Evolutionary conservation across 2,797 vertebrate genomes (phyloP).

Genomic region (Sebastes iracundus): DNA sequence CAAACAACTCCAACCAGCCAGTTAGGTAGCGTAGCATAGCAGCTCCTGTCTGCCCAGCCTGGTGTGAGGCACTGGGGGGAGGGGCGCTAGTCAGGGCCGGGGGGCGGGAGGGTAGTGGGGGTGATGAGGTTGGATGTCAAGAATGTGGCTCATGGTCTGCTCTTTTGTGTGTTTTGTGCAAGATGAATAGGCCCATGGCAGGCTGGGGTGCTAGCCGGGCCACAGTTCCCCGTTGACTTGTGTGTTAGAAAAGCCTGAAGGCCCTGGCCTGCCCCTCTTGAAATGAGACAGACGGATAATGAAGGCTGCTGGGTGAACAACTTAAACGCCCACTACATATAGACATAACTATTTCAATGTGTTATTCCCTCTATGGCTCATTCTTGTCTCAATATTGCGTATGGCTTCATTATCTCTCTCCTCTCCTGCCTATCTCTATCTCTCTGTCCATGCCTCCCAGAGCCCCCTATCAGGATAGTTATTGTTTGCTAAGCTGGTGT

Average conservation of each 20-base stretch:
- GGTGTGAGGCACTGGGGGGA: conserved; percentile 75
- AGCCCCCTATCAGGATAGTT: conserved; percentile 61
- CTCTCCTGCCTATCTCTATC: conserved; percentile 27
- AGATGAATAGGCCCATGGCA: conserved; percentile 76
- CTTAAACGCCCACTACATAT: conserved; percentile 67
- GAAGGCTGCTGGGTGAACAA: conserved; percentile 67
- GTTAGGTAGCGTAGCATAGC: conserved; percentile 66
- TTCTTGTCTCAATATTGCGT: conserved; percentile 43
- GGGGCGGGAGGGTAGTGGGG: conserved; percentile 70
- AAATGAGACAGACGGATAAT: conserved; percentile 70
- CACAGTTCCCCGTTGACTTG: conserved; percentile 69
- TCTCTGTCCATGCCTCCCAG: conserved; percentile 52
- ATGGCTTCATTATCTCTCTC: conserved; percentile 47
- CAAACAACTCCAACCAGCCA: conserved; percentile 67
- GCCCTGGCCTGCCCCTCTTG: conserved; percentile 64
- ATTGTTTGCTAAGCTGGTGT: conserved; percentile 74
- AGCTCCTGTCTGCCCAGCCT: conserved; percentile 69
- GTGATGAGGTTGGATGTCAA: conserved; percentile 84
- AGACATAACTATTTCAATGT: conserved; percentile 63
- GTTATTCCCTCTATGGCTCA: conserved; percentile 53
- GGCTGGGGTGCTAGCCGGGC: conserved; percentile 69
- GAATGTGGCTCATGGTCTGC: conserved; percentile 85
- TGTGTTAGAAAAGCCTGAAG: conserved; percentile 69
- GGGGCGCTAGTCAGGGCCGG: conserved; percentile 68
- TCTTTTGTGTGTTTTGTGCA: conserved; percentile 84